These are phyloP conservation scores for Onychorhynchus coronatus DNA, from an alignment of 2,113 vertebrate genomes.

Conservation along the genomic window DNA sequence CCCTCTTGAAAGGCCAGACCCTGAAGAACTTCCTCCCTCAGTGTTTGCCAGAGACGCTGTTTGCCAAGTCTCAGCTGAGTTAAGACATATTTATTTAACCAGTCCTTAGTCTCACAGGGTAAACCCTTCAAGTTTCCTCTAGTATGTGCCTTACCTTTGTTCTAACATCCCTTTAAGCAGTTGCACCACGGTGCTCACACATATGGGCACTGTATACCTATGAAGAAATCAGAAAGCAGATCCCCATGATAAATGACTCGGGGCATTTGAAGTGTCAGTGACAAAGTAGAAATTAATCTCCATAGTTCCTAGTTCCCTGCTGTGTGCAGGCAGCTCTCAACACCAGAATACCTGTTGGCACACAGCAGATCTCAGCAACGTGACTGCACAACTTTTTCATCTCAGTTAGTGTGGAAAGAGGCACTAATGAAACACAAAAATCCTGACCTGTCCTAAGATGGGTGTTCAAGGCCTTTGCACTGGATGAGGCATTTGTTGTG, in stretches of 20 bases:
- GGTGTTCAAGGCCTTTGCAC: constrained; percentile 49
- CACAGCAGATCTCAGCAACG: not conserved
- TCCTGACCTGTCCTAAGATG: not conserved
- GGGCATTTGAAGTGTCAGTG: constrained; percentile 16
- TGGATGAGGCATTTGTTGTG: constrained; percentile 4
- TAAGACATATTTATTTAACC: constrained; percentile 17
- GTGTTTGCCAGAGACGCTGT: not conserved
- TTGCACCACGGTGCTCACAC: not conserved
- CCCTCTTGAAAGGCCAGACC: not conserved
- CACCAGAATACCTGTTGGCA: not conserved
- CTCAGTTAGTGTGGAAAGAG: not conserved
- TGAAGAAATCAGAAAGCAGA: constrained; percentile 34
- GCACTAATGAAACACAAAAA: not conserved
- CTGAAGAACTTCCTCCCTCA: not conserved
- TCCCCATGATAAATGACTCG: not conserved
- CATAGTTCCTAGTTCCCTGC: not conserved
- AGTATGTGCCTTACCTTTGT: not conserved
- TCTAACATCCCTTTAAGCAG: not conserved
- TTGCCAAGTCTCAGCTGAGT: constrained; percentile 31
- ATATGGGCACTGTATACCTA: not conserved
- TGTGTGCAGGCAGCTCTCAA: not conserved
- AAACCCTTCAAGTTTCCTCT: not conserved
- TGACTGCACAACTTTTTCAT: not conserved
- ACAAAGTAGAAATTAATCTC: constrained; percentile 50
- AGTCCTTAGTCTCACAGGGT: not conserved